Percentiles rank a stretch among this genome's conserved stretches.
Conservation (phyloP, 92 coral and sea anemone species). For the Zoanthus sansibaricus region DNA sequence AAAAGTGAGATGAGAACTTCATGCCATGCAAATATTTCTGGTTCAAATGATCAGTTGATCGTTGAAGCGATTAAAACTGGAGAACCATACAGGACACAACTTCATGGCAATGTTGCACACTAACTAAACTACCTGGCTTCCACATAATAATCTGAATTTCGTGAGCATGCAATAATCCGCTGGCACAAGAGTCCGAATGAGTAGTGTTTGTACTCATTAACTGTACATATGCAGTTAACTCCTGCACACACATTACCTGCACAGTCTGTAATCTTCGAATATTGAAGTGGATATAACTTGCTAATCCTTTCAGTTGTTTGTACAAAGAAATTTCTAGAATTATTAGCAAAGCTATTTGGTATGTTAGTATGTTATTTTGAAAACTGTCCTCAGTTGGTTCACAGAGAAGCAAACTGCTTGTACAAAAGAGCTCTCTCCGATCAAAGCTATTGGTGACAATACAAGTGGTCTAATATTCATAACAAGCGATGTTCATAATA, state of each 20-base stretch:
- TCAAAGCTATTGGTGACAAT: neutral
- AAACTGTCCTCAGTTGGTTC: neutral
- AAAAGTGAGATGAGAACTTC: too few species aligned
- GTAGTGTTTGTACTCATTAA: neutral
- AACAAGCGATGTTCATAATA: conserved; percentile 49
- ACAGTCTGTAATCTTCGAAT: conserved; percentile 12
- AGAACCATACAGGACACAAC: too few species aligned
- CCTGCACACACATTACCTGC: conserved; percentile 12
- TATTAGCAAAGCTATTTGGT: conserved; percentile 8
- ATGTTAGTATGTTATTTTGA: neutral
- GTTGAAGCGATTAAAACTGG: too few species aligned
- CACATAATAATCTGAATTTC: neutral
- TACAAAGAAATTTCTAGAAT: neutral
- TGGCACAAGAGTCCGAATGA: neutral
- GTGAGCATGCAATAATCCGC: neutral
- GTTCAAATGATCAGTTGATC: too few species aligned
- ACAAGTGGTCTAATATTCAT: neutral
- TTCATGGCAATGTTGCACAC: neutral
- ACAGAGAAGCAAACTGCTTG: neutral
- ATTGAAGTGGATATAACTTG: conserved; percentile 10
- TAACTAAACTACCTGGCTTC: neutral
- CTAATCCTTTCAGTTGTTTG: conserved; percentile 16
- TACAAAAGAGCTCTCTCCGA: conserved; percentile 2
- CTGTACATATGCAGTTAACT: conserved; percentile 16
- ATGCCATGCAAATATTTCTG: too few species aligned